These are phyloP conservation scores for Leucophenga varia DNA, from an alignment of 1,140 invertebrate genomes.

Conservation along the genomic window DNA sequence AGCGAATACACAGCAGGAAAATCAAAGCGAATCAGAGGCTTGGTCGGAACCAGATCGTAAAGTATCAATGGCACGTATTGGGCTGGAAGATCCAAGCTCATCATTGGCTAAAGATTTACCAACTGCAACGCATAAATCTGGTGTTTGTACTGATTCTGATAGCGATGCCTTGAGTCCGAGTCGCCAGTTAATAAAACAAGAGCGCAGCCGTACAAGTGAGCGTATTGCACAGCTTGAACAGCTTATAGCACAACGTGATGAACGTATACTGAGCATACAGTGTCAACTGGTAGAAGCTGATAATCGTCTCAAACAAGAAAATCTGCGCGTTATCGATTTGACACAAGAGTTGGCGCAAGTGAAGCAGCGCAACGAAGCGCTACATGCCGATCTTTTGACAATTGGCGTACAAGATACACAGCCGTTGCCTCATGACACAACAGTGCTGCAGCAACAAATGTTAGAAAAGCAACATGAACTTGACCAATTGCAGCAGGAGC, in stretches of 20 bases:
- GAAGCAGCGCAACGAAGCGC: conserved; percentile 34
- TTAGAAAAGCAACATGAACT: conserved; percentile 13
- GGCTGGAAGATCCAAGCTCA: conserved; percentile 58
- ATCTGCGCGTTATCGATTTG: conserved; percentile 55
- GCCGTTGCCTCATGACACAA: no score
- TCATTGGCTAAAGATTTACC: conserved; percentile 19
- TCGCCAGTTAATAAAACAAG: conserved; percentile 29
- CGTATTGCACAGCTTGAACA: conserved; percentile 58
- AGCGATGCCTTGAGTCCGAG: conserved; percentile 29
- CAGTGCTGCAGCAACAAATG: conserved; percentile 28
- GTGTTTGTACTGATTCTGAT: conserved; percentile 41
- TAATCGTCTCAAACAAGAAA: conserved; percentile 57
- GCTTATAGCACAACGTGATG: conserved; percentile 57
- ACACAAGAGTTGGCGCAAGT: conserved; percentile 33
- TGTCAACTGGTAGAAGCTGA: conserved; percentile 52
- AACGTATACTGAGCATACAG: conserved; percentile 54
- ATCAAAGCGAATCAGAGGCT: conserved; percentile 75
- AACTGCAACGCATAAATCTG: conserved; percentile 9
- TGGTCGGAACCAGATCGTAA: conserved; percentile 83
- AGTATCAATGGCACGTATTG: conserved; percentile 76
- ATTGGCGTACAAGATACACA: conserved; percentile 33
- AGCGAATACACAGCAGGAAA: conserved; percentile 45
- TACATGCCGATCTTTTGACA: conserved; percentile 42
- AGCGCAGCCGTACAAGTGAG: conserved; percentile 53
- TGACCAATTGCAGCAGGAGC: conserved; percentile 30